Conservation (phyloP, 2,113 vertebrate species). For the Serilophus lunatus region DNA sequence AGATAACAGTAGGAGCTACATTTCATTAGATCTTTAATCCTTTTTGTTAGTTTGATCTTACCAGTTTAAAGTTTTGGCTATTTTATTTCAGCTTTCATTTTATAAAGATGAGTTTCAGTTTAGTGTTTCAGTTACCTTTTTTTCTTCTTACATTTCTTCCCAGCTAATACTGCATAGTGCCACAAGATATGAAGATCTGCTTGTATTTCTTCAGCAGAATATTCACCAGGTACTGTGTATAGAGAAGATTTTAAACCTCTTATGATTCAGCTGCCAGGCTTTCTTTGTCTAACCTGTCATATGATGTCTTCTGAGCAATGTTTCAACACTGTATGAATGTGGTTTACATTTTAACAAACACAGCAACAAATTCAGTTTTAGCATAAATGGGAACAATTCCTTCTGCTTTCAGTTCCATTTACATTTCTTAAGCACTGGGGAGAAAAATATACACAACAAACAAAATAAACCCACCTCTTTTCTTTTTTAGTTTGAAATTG, state of each 20-base stretch:
- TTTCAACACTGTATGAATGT: not conserved
- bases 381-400: not conserved
- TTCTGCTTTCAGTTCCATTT: not conserved
- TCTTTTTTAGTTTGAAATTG: constrained; percentile 83
- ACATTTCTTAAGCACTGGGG: not conserved
- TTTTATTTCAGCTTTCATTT: not conserved
- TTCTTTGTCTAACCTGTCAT: not conserved
- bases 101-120: not conserved
- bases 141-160: not conserved
- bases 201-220: constrained; percentile 80
- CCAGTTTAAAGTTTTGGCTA: not conserved
- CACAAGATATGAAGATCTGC: constrained; percentile 79
- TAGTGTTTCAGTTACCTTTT: not conserved
- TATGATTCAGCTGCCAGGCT: not conserved
- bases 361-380: not conserved
- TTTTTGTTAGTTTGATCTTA: not conserved
- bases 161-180: constrained; percentile 79
- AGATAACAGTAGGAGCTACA: not conserved
- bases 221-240: constrained; percentile 79
- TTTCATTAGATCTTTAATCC: not conserved
- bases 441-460: not conserved
- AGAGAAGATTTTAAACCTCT: not conserved
- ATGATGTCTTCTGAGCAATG: not conserved
- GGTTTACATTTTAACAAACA: not conserved
- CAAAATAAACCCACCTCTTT: not conserved